phyloP scores from a whole-genome alignment of 2,888 invertebrate genomes.

The Girardia tigrina region DNA sequence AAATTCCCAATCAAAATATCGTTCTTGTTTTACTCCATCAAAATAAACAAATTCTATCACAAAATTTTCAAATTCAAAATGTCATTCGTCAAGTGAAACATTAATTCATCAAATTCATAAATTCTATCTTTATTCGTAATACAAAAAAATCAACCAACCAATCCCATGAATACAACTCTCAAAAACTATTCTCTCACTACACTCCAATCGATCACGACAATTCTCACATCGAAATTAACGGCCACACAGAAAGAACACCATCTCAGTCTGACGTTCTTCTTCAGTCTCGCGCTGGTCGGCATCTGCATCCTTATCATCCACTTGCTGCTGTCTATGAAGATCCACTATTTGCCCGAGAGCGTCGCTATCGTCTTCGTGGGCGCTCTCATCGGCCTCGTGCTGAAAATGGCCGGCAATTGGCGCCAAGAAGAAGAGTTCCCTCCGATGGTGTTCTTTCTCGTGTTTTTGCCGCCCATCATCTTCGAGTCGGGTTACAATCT shows the following conservation, averaged over 20 bases:
- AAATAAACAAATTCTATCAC: not conserved
- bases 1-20: not conserved
- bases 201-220: not conserved
- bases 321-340: slow-evolving; percentile 79
- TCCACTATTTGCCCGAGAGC: slow-evolving; percentile 90
- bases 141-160: too few relatives aligned
- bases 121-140: too few relatives aligned
- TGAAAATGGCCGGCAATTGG: slow-evolving; percentile 72
- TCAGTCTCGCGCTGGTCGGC: slow-evolving; percentile 76
- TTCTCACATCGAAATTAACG: not conserved
- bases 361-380: slow-evolving; percentile 85
- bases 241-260: slow-evolving; percentile 73
- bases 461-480: slow-evolving; percentile 88
- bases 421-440: slow-evolving; percentile 90
- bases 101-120: too few relatives aligned
- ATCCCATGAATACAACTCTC: not conserved
- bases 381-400: slow-evolving; percentile 73
- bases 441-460: slow-evolving; percentile 89
- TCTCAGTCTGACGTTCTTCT: slow-evolving; percentile 90
- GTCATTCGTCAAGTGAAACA: not conserved
- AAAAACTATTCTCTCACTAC: not conserved
- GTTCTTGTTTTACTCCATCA: not conserved
- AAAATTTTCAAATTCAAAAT: not conserved
- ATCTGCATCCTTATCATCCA: slow-evolving; percentile 84
- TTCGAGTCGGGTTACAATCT: slow-evolving; percentile 97